Percentiles rank a stretch among this genome's conserved stretches.
Conservation (phyloP, 2,113 vertebrate genomes). For the Pachyramphus minor region DNA sequence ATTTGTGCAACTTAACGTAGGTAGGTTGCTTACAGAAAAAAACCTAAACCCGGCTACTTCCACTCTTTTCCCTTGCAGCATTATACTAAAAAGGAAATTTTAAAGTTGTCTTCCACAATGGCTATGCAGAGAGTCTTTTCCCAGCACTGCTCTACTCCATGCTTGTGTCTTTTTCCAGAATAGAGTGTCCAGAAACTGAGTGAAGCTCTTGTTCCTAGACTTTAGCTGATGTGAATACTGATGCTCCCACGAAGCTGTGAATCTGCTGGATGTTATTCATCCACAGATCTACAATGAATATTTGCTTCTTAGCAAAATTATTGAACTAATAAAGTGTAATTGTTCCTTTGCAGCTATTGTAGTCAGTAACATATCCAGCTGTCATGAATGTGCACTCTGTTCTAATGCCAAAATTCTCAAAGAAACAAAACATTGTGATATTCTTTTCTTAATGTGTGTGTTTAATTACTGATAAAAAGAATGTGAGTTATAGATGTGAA, state of each 20-base stretch:
- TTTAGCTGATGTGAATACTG: background rate
- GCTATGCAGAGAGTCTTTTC: background rate
- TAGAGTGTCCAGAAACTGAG: background rate
- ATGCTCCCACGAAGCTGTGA: background rate
- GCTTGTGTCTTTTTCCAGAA: background rate
- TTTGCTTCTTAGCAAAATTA: slow-evolving; percentile 63
- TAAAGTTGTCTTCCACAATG: background rate
- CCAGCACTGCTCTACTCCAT: background rate
- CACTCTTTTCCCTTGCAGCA: background rate
- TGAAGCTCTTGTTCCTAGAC: background rate
- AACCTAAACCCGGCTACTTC: background rate
- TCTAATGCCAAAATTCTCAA: slow-evolving; percentile 68
- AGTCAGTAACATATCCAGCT: slow-evolving; percentile 59
- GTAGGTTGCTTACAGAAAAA: background rate
- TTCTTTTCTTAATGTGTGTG: slow-evolving; percentile 50
- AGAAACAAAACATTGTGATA: slow-evolving; percentile 64
- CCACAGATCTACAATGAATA: background rate
- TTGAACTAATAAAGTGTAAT: slow-evolving; percentile 67
- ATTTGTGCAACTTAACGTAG: background rate
- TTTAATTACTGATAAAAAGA: slow-evolving; percentile 73
- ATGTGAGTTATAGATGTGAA: slow-evolving; percentile 53
- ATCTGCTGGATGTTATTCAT: background rate
- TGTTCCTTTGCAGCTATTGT: slow-evolving; percentile 66
- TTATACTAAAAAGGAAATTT: background rate
- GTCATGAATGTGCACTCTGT: slow-evolving; percentile 49